Conservation (phyloP, 2,113 vertebrate species). For the Corythoichthys haematopterus region DNA sequence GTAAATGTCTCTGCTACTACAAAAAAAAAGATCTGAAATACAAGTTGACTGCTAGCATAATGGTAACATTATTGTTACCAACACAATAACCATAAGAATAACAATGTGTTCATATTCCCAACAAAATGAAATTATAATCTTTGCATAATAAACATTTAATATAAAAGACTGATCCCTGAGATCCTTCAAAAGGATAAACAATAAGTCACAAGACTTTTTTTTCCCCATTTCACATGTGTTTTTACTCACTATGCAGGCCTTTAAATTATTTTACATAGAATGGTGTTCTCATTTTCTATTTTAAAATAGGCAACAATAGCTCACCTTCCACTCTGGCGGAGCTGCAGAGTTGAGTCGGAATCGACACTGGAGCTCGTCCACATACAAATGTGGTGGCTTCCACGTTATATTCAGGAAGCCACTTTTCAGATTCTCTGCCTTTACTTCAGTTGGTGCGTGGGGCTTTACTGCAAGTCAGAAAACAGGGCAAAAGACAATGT, state of each 20-base stretch:
- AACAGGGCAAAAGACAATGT: not conserved
- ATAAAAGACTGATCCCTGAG: not conserved
- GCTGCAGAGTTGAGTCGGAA: conserved; percentile 65
- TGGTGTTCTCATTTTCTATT: too few species aligned
- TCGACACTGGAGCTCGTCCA: conserved; percentile 74
- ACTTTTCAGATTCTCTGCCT: conserved; percentile 68
- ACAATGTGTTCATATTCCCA: too few species aligned
- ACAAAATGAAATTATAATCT: too few species aligned
- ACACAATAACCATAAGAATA: too few species aligned
- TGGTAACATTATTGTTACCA: too few species aligned
- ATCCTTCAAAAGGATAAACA: too few species aligned
- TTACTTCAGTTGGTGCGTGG: conserved; percentile 69
- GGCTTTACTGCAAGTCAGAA: conserved; percentile 78
- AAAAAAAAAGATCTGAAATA: too few species aligned
- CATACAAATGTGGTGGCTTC: conserved; percentile 70
- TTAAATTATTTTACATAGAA: not conserved
- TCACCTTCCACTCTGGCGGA: conserved; percentile 79
- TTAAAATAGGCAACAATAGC: not conserved
- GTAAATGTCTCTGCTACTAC: not conserved
- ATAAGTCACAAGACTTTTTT: not conserved
- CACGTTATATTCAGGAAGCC: conserved; percentile 79
- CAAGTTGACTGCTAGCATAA: too few species aligned
- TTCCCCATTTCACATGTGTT: not conserved
- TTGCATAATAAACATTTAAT: too few species aligned
- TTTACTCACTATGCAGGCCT: not conserved